phyloP scores from a whole-genome alignment of 2,797 vertebrate species.

The Mormyrops boulengeri region DNA sequence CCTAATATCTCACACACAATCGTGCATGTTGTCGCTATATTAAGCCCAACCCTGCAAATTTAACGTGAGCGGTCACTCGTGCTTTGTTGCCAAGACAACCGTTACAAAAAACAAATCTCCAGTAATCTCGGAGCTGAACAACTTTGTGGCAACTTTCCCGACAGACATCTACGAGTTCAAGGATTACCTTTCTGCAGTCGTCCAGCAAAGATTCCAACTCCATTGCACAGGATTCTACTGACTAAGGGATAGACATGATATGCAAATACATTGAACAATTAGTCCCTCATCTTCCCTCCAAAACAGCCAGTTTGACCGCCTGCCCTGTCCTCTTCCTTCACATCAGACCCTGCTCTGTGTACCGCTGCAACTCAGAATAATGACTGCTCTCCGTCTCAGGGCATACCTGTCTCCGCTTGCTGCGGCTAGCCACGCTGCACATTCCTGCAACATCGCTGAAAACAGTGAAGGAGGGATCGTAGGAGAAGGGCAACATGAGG shows the following conservation, averaged over 20 bases:
- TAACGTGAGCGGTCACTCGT: background rate
- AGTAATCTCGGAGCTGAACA: background rate
- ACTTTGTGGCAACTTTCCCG: background rate
- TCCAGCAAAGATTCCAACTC: slow-evolving; percentile 44
- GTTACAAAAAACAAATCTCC: background rate
- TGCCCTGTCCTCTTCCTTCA: background rate
- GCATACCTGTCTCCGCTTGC: slow-evolving; percentile 63
- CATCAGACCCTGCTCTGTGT: background rate
- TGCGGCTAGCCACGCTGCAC: slow-evolving; percentile 47
- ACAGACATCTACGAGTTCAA: no score
- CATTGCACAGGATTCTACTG: slow-evolving; percentile 34
- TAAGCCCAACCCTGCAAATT: background rate
- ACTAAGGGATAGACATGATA: background rate
- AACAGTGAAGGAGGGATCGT: background rate
- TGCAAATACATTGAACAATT: background rate
- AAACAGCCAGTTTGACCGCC: background rate
- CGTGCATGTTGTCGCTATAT: background rate
- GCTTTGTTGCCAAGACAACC: background rate
- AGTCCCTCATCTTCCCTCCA: background rate
- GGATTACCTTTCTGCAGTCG: slow-evolving; percentile 53
- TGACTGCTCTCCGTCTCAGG: slow-evolving; percentile 35
- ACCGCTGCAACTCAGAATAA: slow-evolving; percentile 5
- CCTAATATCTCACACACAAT: background rate
- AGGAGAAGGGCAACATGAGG: background rate
- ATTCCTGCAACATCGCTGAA: slow-evolving; percentile 57